Conservation (phyloP, 2,113 vertebrate species). For the Cochlearius cochlearius region DNA sequence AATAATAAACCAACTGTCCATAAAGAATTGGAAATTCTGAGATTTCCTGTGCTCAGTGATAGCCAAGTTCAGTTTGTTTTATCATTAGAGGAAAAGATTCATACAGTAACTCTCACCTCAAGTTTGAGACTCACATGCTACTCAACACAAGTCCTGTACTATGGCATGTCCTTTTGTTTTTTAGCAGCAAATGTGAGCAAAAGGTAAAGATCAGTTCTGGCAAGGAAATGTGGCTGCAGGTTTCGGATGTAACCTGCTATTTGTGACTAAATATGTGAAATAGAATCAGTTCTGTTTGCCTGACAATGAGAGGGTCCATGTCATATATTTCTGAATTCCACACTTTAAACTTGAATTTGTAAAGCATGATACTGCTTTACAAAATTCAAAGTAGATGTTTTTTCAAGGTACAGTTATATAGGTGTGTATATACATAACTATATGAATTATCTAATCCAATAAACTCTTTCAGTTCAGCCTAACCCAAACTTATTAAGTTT, state of each 20-base stretch:
- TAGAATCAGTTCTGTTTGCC: not conserved
- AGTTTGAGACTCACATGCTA: not conserved
- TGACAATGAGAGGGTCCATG: not conserved
- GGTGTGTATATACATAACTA: not conserved
- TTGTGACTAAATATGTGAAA: not conserved
- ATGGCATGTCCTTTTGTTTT: not conserved
- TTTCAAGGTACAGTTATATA: not conserved
- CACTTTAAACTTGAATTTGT: not conserved
- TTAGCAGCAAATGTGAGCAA: not conserved
- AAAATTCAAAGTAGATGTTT: not conserved
- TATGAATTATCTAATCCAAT: not conserved
- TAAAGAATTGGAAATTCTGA: not conserved
- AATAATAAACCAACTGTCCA: not conserved
- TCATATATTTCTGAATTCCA: not conserved
- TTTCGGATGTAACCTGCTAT: not conserved
- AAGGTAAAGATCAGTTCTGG: not conserved
- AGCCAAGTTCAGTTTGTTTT: not conserved
- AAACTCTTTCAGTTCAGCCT: not conserved
- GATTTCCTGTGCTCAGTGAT: not conserved
- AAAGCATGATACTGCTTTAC: not conserved
- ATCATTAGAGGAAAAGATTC: not conserved
- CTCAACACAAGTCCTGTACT: fast-evolving
- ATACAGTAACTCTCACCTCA: not conserved
- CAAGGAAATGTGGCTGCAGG: not conserved
- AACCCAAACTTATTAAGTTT: not conserved